Conservation (phyloP, 2,797 vertebrate genomes). For the Pagetopsis macropterus region DNA sequence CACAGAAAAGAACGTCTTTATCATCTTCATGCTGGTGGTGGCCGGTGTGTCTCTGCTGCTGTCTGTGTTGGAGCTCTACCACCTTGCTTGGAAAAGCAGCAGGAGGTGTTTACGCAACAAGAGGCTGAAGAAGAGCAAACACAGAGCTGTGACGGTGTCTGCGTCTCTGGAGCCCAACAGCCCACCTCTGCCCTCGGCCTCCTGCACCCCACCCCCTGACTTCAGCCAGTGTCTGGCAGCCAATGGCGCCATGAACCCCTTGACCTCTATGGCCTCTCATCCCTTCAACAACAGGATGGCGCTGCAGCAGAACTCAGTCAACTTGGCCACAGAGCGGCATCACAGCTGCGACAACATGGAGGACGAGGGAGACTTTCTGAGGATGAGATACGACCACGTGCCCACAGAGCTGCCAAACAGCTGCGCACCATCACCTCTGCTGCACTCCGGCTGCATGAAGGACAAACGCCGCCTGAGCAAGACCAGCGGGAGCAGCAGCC, state of each 20-base stretch:
- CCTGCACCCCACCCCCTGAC: slow-evolving; percentile 92
- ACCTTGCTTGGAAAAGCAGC: slow-evolving; percentile 91
- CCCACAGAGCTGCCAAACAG: slow-evolving; percentile 71
- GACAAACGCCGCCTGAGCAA: slow-evolving; percentile 93
- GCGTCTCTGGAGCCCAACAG: slow-evolving; percentile 57
- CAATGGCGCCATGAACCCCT: slow-evolving; percentile 64
- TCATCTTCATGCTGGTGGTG: slow-evolving; percentile 96
- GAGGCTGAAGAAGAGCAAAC: slow-evolving; percentile 36
- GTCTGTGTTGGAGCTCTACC: slow-evolving; percentile 92
- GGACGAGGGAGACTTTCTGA: slow-evolving; percentile 84
- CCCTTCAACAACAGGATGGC: slow-evolving; percentile 92
- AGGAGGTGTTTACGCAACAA: slow-evolving; percentile 73
- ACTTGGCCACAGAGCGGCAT: slow-evolving; percentile 89
- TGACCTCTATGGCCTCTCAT: slow-evolving; percentile 76
- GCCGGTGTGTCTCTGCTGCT: slow-evolving; percentile 91
- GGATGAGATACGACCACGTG: slow-evolving; percentile 83
- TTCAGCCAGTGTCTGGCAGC: slow-evolving; percentile 89
- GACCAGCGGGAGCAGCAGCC: slow-evolving; percentile 89
- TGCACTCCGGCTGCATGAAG: slow-evolving; percentile 77
- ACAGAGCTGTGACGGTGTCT: slow-evolving; percentile 39
- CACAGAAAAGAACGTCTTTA: slow-evolving; percentile 98
- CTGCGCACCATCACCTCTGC: slow-evolving; percentile 69
- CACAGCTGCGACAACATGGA: slow-evolving; percentile 76
- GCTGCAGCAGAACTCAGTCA: slow-evolving; percentile 92
- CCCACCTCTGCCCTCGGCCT: slow-evolving; percentile 59